A percentile compares a stretch with the other conserved stretches of the same genome.
Evolutionary conservation across 1,140 invertebrate genomes (phyloP).

Genomic region (Maconellicoccus hirsutus): DNA sequence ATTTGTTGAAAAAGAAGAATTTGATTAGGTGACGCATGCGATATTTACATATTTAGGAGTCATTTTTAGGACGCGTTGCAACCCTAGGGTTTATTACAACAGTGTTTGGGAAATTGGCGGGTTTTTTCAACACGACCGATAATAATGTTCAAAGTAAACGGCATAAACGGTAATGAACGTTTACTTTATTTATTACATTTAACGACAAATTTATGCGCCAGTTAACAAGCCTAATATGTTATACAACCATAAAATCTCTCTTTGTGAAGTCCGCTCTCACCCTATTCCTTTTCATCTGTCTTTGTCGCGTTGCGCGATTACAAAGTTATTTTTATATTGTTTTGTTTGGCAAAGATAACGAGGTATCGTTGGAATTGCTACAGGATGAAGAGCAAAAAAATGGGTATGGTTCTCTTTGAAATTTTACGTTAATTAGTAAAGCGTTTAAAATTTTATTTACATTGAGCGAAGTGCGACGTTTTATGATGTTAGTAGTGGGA

Average conservation of each 20-base stretch:
- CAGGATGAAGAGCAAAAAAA: neutral
- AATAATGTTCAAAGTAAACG: constrained; percentile 19
- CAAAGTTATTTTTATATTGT: constrained; percentile 23
- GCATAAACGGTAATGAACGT: constrained; percentile 19
- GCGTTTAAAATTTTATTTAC: no score
- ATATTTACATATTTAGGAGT: no score
- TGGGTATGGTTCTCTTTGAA: neutral
- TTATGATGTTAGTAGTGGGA: no score
- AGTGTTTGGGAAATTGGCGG: neutral
- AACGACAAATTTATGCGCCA: constrained; percentile 22
- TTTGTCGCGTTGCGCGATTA: neutral
- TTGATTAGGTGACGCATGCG: no score
- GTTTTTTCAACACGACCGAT: neutral
- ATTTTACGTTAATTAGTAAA: no score
- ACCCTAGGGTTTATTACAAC: neutral
- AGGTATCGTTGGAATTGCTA: neutral
- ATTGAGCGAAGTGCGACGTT: no score
- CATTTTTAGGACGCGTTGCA: no score
- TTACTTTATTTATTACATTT: constrained; percentile 21
- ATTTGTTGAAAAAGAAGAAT: no score
- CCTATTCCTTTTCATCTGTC: no score
- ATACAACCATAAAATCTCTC: constrained; percentile 18
- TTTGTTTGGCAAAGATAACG: neutral
- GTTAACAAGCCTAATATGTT: constrained; percentile 22
- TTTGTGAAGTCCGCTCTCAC: neutral